Evolutionary conservation across 1,140 invertebrate species (phyloP), one percentile per base, ranked within the genome.

Genomic region (Octopus bimaculoides): DNA sequence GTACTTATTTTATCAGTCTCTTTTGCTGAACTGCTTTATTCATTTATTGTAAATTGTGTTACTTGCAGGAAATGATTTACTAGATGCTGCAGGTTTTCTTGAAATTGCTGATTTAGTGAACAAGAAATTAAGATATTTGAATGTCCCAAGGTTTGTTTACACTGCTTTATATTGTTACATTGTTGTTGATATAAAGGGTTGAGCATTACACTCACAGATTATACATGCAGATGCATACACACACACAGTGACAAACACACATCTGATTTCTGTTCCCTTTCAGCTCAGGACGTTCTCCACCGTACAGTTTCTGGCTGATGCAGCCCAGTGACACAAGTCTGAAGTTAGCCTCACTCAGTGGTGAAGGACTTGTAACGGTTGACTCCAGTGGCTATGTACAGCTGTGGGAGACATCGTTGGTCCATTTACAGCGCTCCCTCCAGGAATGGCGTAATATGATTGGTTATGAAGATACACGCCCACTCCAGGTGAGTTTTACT

Each of bases 341-440:
- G 10, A 82, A 89, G 8, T 81, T 92, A 76, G 87, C 90, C 41
- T 82, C 86, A 12, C 85, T 89, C 77, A 92, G 84, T 86, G 91
- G 89, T 81, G 91, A 89, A 84, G 91, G 89, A 69, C 81, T 94
- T 61, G 90, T 93, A 17, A 92, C 93, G 4, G 91, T 93, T 17
- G 93, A 94, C 84, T 87, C 88, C 6, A 89, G 89, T 76, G 93
- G 93, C 4, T 91, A 90, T 81, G 88, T 94, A 54, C 87, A 93
- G 55, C 83, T 93, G 12, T 94, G 93, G 93, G 92, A 94, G 87
- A 91, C 92, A 12, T 90, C 90, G 6, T 82, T 90, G 12, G 81
- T 85, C 5, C 88, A 90, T 75, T 88, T 94, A 61, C 87, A 91
- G 77, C 87, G 86, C 52, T 92, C 92, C 17, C 87, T 92, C 26